Evolutionary conservation across 1,140 invertebrate genomes (phyloP), one percentile per base, ranked within the genome.

Genomic region (Anastrepha obliqua): DNA sequence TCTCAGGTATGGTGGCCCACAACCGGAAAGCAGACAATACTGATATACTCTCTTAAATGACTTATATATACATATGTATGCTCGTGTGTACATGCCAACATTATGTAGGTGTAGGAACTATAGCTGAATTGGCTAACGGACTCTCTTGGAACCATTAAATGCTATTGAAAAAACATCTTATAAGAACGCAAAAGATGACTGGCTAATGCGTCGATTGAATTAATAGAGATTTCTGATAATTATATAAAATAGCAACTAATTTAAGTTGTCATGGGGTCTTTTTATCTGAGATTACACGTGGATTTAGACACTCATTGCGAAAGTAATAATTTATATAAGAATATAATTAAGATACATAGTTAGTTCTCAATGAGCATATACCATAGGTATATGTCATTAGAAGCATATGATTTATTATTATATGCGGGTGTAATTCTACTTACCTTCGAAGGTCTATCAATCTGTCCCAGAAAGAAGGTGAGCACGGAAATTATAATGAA

Each of bases 401-500:
- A 29, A 29, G 29, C 29, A 29, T 29, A 29, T 29, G 29, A 29
- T 29, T 29, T 29, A 3, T 55, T 55, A 55, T 55, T 2, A 11
- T 55, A 8, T 2, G 11, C 15, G 29, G 4, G 64, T 65, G 17
- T 39, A 65, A 13, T 42, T 70, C 67, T 9, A 89, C 90, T 91
- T 93, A 96, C 95, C 94, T 96, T 96, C 70, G 95, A 94, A 13
- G 94, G 93, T 44, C 94, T 94, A 87, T 94, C 94, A 85, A 96
- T 96, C 95, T 97, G 96, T 29, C 97, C 97, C 11, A 98, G 94
- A 90, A 97, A 96, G 93, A 98, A 98, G 6, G 98, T 98, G 6
- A 98, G 93, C 85, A 98, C 92, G 15, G 97, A 97, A 87, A 98
- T 94, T 64, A 98, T 96, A 88, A 98, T 97, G 92, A 98, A 98